phyloP scores from a whole-genome alignment of 2,797 vertebrate species.

The Sorex maritimensis region DNA sequence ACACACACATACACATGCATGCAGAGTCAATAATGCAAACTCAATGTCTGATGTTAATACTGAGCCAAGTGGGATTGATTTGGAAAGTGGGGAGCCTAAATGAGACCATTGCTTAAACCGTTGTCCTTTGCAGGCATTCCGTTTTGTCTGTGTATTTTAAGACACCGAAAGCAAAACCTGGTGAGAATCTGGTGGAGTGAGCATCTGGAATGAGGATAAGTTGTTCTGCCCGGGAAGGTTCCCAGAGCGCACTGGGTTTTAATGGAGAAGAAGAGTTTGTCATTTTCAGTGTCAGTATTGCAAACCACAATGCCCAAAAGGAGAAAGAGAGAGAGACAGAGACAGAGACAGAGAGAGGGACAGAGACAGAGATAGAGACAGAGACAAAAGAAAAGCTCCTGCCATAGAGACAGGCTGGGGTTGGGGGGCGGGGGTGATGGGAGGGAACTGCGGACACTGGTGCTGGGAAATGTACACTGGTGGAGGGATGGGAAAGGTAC shows the following conservation, averaged over 20 bases:
- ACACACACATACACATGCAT: background rate
- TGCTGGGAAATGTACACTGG: too few species aligned
- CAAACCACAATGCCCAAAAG: too few species aligned
- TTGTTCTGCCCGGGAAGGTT: background rate
- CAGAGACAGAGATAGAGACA: too few species aligned
- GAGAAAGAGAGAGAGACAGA: too few species aligned
- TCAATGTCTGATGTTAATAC: constrained; percentile 6
- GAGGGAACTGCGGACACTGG: too few species aligned
- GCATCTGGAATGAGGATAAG: background rate
- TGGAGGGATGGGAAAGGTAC: too few species aligned
- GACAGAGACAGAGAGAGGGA: too few species aligned
- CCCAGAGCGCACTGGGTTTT: background rate
- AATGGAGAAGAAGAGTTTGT: constrained; percentile 25
- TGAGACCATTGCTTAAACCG: background rate
- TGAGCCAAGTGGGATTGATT: background rate
- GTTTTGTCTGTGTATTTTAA: background rate
- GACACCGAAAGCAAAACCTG: constrained; percentile 17
- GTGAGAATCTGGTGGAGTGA: background rate
- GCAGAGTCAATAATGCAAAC: background rate
- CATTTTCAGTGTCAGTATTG: background rate
- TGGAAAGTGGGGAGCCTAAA: too few species aligned
- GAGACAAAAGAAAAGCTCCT: too few species aligned
- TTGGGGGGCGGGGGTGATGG: too few species aligned
- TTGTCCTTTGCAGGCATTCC: constrained; percentile 14
- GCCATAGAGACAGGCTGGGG: too few species aligned